These are phyloP conservation scores for Leptodirus hochenwartii DNA, from an alignment of 2,888 invertebrate species.

Conservation along the genomic window DNA sequence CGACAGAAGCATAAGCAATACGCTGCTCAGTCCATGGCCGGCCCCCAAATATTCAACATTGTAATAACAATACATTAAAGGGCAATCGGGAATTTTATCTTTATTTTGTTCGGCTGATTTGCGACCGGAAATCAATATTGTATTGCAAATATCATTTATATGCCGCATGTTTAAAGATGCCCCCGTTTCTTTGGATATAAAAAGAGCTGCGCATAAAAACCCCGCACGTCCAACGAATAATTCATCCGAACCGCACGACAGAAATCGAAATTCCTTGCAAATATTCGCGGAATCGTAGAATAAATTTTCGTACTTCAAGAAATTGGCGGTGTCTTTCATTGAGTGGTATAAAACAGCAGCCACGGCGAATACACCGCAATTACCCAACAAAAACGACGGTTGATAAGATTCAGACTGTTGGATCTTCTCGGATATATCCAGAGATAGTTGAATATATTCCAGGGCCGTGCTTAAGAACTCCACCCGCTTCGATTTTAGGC, in stretches of 20 bases:
- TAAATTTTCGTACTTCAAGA: constrained; percentile 21
- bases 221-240: constrained; percentile 74
- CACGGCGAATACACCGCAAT: constrained; percentile 58
- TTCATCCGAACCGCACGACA: constrained; percentile 60
- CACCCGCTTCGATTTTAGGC: constrained; percentile 21
- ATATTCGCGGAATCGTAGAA: constrained; percentile 27
- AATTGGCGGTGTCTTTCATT: constrained; percentile 27
- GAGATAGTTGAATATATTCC: constrained; percentile 42
- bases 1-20: constrained; percentile 44
- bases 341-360: constrained; percentile 42
- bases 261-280: constrained; percentile 35
- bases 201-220: constrained; percentile 57
- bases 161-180: constrained; percentile 28
- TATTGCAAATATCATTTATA: constrained; percentile 44
- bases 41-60: constrained; percentile 54
- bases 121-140: constrained; percentile 52
- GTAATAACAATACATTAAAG: constrained; percentile 66
- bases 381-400: constrained; percentile 63
- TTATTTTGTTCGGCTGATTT: constrained; percentile 39
- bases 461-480: constrained; percentile 37
- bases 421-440: too few relatives aligned
- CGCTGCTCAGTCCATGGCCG: constrained; percentile 49
- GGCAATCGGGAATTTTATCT: constrained; percentile 30
- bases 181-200: constrained; percentile 42
- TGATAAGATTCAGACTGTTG: too few relatives aligned